These are phyloP conservation scores for Pteronura brasiliensis DNA, from an alignment of 2,113 vertebrate species.

Conservation along the genomic window DNA sequence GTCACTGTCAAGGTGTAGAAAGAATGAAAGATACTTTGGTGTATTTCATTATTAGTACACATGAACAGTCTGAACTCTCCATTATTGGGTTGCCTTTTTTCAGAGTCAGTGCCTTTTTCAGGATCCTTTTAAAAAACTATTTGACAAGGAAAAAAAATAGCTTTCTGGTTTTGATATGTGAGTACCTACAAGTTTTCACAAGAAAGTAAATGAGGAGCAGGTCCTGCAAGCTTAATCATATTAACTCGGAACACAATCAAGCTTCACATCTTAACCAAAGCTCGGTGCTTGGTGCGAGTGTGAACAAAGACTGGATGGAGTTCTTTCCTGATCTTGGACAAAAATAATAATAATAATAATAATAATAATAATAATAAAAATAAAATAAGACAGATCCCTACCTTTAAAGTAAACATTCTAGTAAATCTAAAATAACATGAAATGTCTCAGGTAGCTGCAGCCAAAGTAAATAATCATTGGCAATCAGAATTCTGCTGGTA, in stretches of 20 bases:
- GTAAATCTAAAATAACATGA: constrained; percentile 10
- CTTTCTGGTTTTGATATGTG: constrained; percentile 44
- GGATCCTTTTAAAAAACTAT: constrained; percentile 49
- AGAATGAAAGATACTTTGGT: constrained; percentile 52
- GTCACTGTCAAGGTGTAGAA: constrained; percentile 60
- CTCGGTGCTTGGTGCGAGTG: neutral
- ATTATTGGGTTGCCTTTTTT: constrained; percentile 36
- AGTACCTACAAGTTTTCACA: constrained; percentile 50
- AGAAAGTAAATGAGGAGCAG: constrained; percentile 37
- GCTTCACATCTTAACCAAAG: constrained; percentile 22
- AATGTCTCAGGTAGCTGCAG: constrained; percentile 58
- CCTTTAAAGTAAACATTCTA: constrained; percentile 52
- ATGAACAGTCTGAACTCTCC: constrained; percentile 29
- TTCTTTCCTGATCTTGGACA: neutral
- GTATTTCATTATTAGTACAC: constrained; percentile 59
- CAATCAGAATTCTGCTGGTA: constrained; percentile 2
- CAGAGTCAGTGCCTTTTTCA: constrained; percentile 24
- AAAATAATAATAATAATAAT: neutral
- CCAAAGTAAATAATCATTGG: constrained; percentile 49
- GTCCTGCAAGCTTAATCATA: neutral
- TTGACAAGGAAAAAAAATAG: constrained; percentile 60
- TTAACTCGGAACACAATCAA: constrained; percentile 5
- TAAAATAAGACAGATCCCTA: neutral
- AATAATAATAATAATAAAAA: neutral
- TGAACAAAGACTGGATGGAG: constrained; percentile 25